Evolutionary conservation across 2,797 vertebrate genomes (phyloP).

Genomic region (Takifugu ocellatus): DNA sequence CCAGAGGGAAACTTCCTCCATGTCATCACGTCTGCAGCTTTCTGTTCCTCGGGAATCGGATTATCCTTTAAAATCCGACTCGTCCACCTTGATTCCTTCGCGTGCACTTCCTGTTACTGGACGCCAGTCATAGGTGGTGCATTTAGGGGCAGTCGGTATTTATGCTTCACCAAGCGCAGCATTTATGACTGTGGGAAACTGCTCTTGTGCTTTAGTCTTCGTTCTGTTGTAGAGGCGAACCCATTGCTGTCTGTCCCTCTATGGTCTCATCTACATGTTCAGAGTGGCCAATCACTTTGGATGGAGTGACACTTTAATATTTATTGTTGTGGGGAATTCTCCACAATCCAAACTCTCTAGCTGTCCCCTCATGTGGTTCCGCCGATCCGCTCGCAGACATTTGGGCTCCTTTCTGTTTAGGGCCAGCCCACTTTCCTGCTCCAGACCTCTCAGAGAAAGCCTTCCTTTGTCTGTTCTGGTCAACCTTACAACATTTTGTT

Average conservation of each 20-base stretch:
- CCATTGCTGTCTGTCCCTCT: too few relatives aligned
- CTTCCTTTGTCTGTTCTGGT: constrained; percentile 32
- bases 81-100: too few relatives aligned
- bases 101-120: too few relatives aligned
- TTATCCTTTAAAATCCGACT: constrained; percentile 5
- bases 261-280: too few relatives aligned
- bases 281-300: too few relatives aligned
- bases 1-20: constrained; percentile 42
- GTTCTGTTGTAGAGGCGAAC: too few relatives aligned
- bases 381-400: constrained; percentile 47
- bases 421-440: constrained; percentile 61
- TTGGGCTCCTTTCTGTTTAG: constrained; percentile 42
- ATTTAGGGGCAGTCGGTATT: too few relatives aligned
- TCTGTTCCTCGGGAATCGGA: constrained; percentile 19
- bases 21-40: constrained; percentile 31
- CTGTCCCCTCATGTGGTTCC: constrained; percentile 46
- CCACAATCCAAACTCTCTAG: constrained; percentile 22
- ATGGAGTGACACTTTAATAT: too few relatives aligned
- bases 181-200: too few relatives aligned
- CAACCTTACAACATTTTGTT: constrained; percentile 24
- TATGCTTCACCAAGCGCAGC: too few relatives aligned
- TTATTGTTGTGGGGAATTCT: not conserved
- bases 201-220: too few relatives aligned
- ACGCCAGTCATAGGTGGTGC: too few relatives aligned
- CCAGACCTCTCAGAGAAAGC: constrained; percentile 36